phyloP scores from a whole-genome alignment of 2,888 invertebrate species.

The Drosophila ustulata region DNA sequence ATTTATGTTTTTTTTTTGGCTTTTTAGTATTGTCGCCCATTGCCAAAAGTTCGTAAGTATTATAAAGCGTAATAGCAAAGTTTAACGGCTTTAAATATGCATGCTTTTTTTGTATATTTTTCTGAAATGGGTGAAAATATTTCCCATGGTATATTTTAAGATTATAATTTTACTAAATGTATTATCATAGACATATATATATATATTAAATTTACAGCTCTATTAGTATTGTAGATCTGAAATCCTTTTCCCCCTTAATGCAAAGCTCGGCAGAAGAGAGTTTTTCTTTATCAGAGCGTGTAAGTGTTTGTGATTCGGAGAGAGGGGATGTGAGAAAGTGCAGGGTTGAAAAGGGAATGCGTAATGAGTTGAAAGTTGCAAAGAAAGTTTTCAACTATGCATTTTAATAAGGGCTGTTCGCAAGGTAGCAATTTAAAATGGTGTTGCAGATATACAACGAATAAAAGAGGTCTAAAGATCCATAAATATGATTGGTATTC shows the following conservation, averaged over 20 bases:
- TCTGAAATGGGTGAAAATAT: not conserved
- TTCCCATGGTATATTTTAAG: too few species aligned
- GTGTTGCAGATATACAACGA: not conserved
- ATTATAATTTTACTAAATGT: too few species aligned
- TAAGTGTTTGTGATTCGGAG: not conserved
- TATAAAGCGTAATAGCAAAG: not conserved
- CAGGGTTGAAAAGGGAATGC: slow-evolving; percentile 10
- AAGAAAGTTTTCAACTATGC: slow-evolving; percentile 4
- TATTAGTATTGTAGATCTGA: not conserved
- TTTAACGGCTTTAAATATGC: slow-evolving; percentile 21
- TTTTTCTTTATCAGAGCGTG: not conserved
- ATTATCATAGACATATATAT: too few species aligned
- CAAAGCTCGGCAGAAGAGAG: not conserved
- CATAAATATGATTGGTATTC: not conserved
- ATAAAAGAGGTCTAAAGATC: not conserved
- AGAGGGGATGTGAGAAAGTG: slow-evolving; percentile 1
- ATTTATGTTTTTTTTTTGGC: slow-evolving; percentile 6
- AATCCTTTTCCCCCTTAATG: too few species aligned
- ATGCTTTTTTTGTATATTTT: not conserved
- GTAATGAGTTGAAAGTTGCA: slow-evolving; percentile 4
- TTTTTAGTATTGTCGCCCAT: slow-evolving; percentile 18
- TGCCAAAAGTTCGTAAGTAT: slow-evolving; percentile 31
- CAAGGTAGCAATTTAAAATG: not conserved
- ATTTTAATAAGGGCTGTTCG: not conserved
- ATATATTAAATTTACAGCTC: not conserved